Evolutionary conservation across 2,888 invertebrate genomes (phyloP).

Genomic region (Erynnis tages): DNA sequence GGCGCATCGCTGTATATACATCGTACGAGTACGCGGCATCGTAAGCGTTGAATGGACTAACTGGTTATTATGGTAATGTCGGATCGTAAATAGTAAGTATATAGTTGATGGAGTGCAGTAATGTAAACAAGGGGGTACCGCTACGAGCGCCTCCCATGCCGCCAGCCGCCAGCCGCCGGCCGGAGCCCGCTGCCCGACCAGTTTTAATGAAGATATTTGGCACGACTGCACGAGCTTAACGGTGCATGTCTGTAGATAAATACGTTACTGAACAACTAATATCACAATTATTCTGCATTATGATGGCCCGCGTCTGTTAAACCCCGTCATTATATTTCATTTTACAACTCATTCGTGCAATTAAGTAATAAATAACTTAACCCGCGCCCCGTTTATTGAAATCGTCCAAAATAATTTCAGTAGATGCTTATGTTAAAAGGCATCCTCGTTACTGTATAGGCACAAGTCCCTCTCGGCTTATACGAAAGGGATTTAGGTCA

Average conservation of each 20-base stretch:
- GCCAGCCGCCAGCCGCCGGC: conserved; percentile 43
- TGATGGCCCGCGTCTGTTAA: conserved; percentile 3
- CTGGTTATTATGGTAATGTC: conserved; percentile 37
- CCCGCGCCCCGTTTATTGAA: not conserved
- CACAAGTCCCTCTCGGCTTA: too few species aligned
- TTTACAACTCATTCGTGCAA: conserved; percentile 3
- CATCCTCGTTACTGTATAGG: too few species aligned
- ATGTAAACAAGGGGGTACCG: conserved; percentile 62
- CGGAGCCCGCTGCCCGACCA: conserved; percentile 52
- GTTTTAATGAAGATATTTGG: conserved; percentile 79
- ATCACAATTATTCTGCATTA: conserved; percentile 14
- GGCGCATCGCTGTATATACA: conserved; percentile 17
- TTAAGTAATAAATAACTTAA: not conserved
- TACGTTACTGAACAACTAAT: conserved; percentile 39
- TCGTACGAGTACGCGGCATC: conserved; percentile 3
- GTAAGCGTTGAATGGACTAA: conserved; percentile 33
- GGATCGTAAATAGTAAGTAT: conserved; percentile 35
- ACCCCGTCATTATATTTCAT: conserved; percentile 3
- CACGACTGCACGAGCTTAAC: conserved; percentile 71
- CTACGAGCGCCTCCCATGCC: conserved; percentile 43
- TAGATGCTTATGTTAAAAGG: too few species aligned
- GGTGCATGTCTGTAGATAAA: conserved; percentile 59
- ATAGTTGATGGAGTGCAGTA: conserved; percentile 36
- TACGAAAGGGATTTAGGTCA: too few species aligned
- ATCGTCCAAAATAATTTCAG: not conserved